Conservation (phyloP, 2,113 vertebrate species). For the Sitta europaea region DNA sequence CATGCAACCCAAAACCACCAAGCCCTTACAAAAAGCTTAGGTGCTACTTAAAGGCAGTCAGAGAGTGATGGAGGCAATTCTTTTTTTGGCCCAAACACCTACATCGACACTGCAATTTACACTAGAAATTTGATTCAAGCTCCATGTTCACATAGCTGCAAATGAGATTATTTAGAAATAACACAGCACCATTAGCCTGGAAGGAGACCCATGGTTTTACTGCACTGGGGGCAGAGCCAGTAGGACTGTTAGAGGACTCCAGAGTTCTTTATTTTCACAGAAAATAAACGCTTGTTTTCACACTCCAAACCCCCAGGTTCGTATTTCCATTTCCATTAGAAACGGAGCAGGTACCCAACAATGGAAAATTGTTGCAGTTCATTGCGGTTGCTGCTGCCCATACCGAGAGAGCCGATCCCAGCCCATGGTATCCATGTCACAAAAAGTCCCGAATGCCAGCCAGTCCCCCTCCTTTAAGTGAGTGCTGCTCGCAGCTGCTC, state of each 20-base stretch:
- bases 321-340: background rate
- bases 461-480: background rate
- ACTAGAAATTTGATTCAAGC: conserved; percentile 11
- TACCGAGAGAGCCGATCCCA: accelerated
- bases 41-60: conserved; percentile 61
- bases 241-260: background rate
- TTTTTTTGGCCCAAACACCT: conserved; percentile 51
- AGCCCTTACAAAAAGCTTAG: conserved; percentile 48
- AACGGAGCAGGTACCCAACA: background rate
- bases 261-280: conserved; percentile 29
- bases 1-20: conserved; percentile 49
- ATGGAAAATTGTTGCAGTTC: background rate
- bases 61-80: conserved; percentile 40
- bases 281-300: conserved; percentile 51
- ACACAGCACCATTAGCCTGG: background rate
- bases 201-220: background rate
- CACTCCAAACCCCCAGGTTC: background rate
- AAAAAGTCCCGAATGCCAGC: background rate
- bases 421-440: background rate
- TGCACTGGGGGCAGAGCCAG: background rate
- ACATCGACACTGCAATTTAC: background rate
- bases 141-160: background rate
- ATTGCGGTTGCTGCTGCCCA: background rate
- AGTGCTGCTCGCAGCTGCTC: background rate
- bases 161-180: conserved; percentile 43